These are phyloP conservation scores for Dorcus hopei DNA, from an alignment of 2,888 invertebrate species.

Conservation along the genomic window DNA sequence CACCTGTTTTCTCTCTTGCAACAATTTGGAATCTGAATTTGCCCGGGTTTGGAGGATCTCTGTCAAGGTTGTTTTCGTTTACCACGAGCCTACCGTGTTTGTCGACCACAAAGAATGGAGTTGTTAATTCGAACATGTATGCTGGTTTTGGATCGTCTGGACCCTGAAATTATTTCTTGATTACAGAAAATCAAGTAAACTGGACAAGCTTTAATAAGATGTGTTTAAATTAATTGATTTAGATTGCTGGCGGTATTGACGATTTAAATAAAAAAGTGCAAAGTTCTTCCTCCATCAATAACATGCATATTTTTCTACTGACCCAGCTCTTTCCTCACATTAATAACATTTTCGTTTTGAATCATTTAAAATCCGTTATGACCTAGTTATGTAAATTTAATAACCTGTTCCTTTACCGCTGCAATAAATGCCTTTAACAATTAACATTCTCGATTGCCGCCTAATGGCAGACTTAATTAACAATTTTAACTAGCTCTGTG, in stretches of 20 bases:
- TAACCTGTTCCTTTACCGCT: no score
- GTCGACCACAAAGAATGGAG: slow-evolving; percentile 77
- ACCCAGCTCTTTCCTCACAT: no score
- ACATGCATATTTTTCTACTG: no score
- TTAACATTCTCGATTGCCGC: slow-evolving; percentile 3
- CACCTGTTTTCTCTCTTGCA: slow-evolving; percentile 74
- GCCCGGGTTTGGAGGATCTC: slow-evolving; percentile 82
- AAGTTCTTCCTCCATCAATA: no score
- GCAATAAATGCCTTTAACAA: neutral
- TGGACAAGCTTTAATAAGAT: no score
- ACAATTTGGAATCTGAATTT: slow-evolving; percentile 86
- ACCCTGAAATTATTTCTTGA: slow-evolving; percentile 53
- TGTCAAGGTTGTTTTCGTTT: slow-evolving; percentile 77
- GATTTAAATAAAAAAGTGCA: no score
- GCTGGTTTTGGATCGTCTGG: slow-evolving; percentile 75
- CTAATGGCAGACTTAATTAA: slow-evolving; percentile 5
- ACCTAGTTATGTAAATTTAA: no score
- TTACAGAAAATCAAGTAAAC: no score
- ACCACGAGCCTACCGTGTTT: slow-evolving; percentile 71
- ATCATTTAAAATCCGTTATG: no score
- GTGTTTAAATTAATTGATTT: no score
- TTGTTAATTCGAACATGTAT: slow-evolving; percentile 82
- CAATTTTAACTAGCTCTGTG: neutral
- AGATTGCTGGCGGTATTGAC: no score
- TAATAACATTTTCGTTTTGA: no score